phyloP scores from a whole-genome alignment of 2,888 invertebrate genomes.

The Alloplasta piceator region DNA sequence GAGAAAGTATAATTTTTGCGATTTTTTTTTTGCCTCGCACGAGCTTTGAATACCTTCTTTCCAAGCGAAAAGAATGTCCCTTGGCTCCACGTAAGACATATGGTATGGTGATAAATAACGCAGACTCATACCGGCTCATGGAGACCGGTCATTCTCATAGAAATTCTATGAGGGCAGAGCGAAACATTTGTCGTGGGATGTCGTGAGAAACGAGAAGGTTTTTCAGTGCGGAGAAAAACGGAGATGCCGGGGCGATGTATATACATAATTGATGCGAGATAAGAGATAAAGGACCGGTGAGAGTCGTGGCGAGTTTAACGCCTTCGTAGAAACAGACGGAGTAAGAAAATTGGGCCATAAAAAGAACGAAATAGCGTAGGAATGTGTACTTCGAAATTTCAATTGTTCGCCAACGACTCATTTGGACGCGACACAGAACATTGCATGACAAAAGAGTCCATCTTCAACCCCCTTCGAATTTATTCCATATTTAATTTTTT shows the following conservation, averaged over 20 bases:
- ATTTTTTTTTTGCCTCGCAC: slow-evolving; percentile 32
- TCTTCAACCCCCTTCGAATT: too few species aligned
- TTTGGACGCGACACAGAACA: slow-evolving; percentile 1
- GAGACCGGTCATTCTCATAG: slow-evolving; percentile 69
- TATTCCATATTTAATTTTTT: too few species aligned
- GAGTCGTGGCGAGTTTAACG: slow-evolving; percentile 47
- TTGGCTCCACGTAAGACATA: slow-evolving; percentile 25
- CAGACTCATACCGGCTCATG: not conserved
- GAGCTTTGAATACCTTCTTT: slow-evolving; percentile 12
- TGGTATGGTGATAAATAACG: slow-evolving; percentile 25
- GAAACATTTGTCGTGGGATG: slow-evolving; percentile 67
- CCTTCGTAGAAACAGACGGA: slow-evolving; percentile 15
- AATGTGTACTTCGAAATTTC: slow-evolving; percentile 33
- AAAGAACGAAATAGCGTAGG: slow-evolving; percentile 46
- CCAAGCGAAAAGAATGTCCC: slow-evolving; percentile 36
- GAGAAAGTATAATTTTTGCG: not conserved
- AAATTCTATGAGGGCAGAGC: slow-evolving; percentile 72
- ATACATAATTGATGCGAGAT: slow-evolving; percentile 73
- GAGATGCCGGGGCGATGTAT: slow-evolving; percentile 2
- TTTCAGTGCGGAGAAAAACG: slow-evolving; percentile 4
- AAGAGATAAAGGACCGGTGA: slow-evolving; percentile 64
- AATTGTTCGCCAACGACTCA: slow-evolving; percentile 14
- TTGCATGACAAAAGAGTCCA: too few species aligned
- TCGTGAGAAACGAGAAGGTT: slow-evolving; percentile 68
- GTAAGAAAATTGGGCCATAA: not conserved